Percentiles rank a stretch among this genome's conserved stretches.
Conservation (phyloP, 1,140 invertebrate species). For the Thaumetopoea pityocampa region DNA sequence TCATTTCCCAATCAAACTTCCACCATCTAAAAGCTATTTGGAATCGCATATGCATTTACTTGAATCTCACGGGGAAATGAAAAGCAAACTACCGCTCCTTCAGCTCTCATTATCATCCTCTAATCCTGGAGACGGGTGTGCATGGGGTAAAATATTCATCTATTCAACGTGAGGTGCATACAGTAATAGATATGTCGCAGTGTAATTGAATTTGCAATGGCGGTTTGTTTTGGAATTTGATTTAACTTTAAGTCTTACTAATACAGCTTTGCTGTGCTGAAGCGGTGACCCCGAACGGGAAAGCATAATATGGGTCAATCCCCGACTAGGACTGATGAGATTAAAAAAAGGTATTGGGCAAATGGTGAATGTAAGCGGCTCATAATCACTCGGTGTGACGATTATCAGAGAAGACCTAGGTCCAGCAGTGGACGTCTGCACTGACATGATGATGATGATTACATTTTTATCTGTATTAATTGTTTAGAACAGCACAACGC, state of each 20-base stretch:
- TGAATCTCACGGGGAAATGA: conserved; percentile 14
- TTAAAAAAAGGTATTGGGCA: no score
- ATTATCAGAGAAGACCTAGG: no score
- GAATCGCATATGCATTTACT: conserved; percentile 7
- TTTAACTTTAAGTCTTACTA: not conserved
- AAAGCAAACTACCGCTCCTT: conserved; percentile 21
- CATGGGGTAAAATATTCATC: conserved; percentile 26
- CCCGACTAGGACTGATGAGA: no score
- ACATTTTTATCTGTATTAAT: no score
- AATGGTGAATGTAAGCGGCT: no score
- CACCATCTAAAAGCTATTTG: conserved; percentile 3
- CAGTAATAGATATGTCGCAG: conserved; percentile 6
- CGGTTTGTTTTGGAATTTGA: not conserved
- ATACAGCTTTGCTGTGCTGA: no score
- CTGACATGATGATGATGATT: no score
- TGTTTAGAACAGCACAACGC: no score
- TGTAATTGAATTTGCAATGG: conserved; percentile 2
- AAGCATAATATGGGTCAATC: no score
- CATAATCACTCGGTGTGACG: no score
- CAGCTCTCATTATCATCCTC: conserved; percentile 23
- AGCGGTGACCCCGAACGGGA: no score
- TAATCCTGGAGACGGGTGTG: conserved; percentile 26
- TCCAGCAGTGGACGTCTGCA: no score
- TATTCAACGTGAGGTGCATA: conserved; percentile 11
- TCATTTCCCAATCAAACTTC: conserved; percentile 11